These are phyloP conservation scores for Agrochola macilenta DNA, from an alignment of 2,888 invertebrate genomes.

Conservation along the genomic window DNA sequence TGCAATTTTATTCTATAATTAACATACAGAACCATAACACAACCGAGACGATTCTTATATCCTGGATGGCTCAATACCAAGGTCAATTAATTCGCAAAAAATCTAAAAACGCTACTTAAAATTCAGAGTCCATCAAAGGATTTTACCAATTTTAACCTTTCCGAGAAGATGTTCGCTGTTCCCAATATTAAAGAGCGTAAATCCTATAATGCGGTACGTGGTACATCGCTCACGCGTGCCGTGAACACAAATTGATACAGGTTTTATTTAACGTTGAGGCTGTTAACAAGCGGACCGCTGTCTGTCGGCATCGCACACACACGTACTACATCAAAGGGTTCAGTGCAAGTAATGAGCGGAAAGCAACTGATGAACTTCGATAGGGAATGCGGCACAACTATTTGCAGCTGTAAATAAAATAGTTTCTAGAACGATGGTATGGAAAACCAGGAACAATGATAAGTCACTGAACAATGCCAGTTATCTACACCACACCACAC, in stretches of 20 bases:
- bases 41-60: slow-evolving; percentile 11
- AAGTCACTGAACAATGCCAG: slow-evolving; percentile 37
- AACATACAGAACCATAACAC: slow-evolving; percentile 14
- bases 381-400: slow-evolving; percentile 56
- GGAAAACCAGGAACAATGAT: slow-evolving; percentile 47
- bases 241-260: slow-evolving; percentile 83
- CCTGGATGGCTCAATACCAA: slow-evolving; percentile 40
- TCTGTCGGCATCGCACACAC: slow-evolving; percentile 71
- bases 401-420: slow-evolving; percentile 51
- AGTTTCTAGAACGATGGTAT: slow-evolving; percentile 33
- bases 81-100: slow-evolving; percentile 53
- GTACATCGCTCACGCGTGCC: slow-evolving; percentile 78
- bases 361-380: slow-evolving; percentile 63
- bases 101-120: slow-evolving; percentile 64
- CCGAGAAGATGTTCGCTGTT: slow-evolving; percentile 79
- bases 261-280: slow-evolving; percentile 76
- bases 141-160: slow-evolving; percentile 77
- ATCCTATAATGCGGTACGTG: slow-evolving; percentile 77
- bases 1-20: not conserved
- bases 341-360: slow-evolving; percentile 75
- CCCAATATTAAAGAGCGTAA: slow-evolving; percentile 77
- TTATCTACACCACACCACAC: slow-evolving; percentile 37
- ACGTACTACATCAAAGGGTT: slow-evolving; percentile 76
- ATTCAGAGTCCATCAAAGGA: slow-evolving; percentile 70
- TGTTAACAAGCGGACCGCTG: slow-evolving; percentile 81